Evolutionary conservation across 2,888 invertebrate species (phyloP), one percentile per base, ranked within the genome.

Genomic region (Drosophila paracracens): DNA sequence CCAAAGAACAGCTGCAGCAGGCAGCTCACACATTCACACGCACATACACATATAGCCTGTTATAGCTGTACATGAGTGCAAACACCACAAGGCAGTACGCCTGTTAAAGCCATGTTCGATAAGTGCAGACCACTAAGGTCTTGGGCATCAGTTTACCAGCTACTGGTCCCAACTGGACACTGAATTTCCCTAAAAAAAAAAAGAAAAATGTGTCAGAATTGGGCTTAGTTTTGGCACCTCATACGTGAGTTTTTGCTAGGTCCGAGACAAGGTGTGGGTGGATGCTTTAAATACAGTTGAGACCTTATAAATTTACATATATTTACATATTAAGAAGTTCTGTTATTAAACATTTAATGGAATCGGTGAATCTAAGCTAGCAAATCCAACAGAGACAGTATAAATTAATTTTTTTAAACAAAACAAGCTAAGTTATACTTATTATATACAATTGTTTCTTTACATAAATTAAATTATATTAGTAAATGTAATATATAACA

Each of bases 31-130:
- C 27, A 54, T 33, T 56, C 58, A 65, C 46, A 67, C 29, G 54
- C 38, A 46, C 3, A 16, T 35, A 29, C 18, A 36, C 36, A 33
- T 3, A 60, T 11, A 53, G 51, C 48, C 35, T 57, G 51, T 36
- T 61, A 51, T 38, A 60, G 62, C 51, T 70, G 69, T 48, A 82
- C 60, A 82, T 50, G 62, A 70, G 57, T 59, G 75, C 69, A 73
- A 73, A 54, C 64, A 74, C 59, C 57, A 62, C 59, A 70, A 56
- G 70, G 25, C 33, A 33, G 40, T 29, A 62, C 27, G 64, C 50
- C 38, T 35, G 54, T 40, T 46, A n/a, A 51, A 33, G 36, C 27
- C 61, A 62, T 52, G 64, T 57, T 18, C 29, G 27, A 50, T 51
- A 43, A 29, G 21, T 36, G 35, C 25, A 31, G 27, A 4, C 11